Evolutionary conservation across 2,113 vertebrate species (phyloP).

Genomic region (Macquaria australasica): DNA sequence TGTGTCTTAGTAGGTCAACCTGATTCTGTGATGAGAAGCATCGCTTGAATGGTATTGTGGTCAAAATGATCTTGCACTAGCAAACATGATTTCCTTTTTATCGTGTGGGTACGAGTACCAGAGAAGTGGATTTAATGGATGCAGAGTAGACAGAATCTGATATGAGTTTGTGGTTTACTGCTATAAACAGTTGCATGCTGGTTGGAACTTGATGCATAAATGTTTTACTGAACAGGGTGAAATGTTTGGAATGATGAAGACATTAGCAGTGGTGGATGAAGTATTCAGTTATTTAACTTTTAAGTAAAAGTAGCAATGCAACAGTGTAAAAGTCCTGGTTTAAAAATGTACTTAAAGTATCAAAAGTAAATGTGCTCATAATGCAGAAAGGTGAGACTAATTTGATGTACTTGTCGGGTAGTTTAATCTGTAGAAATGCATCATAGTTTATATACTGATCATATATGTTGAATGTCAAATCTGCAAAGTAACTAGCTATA

Average conservation of each 20-base stretch:
- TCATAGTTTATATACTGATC: background rate
- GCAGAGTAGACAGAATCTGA: conserved; percentile 20
- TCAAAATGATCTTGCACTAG: background rate
- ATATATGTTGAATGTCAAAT: background rate
- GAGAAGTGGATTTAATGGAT: background rate
- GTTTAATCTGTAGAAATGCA: background rate
- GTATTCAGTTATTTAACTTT: too few species aligned
- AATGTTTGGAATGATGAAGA: background rate
- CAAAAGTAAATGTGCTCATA: background rate
- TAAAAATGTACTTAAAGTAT: too few species aligned
- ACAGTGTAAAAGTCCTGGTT: background rate
- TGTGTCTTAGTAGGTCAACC: conserved; percentile 28
- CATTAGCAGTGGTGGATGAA: background rate
- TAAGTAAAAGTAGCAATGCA: background rate
- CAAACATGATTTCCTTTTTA: conserved; percentile 10
- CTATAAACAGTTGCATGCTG: background rate
- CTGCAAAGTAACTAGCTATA: background rate
- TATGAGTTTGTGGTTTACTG: background rate
- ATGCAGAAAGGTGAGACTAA: background rate
- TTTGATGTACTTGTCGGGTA: background rate
- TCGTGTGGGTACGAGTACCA: background rate
- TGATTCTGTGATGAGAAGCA: conserved; percentile 9
- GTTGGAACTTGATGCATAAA: background rate
- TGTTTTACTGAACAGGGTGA: background rate
- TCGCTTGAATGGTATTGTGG: background rate